phyloP scores from a whole-genome alignment of 2,113 vertebrate species.

The Dicentrarchus labrax region DNA sequence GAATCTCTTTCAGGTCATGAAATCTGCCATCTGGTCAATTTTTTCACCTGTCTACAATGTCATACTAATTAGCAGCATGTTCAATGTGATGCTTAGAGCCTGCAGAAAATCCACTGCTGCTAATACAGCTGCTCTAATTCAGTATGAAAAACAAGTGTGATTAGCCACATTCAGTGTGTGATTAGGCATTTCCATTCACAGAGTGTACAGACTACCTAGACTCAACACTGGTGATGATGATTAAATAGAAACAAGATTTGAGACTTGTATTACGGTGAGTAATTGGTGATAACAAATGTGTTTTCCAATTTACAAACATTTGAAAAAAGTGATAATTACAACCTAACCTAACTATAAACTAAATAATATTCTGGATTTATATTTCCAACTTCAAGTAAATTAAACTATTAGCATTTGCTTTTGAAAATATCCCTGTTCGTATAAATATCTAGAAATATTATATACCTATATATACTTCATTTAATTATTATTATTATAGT shows the following conservation, averaged over 20 bases:
- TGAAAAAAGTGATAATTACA: too few species aligned
- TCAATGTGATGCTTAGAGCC: not conserved
- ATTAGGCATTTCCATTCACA: slow-evolving; percentile 28
- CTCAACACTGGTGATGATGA: not conserved
- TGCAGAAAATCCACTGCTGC: slow-evolving; percentile 9
- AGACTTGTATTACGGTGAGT: not conserved
- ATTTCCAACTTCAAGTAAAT: not conserved
- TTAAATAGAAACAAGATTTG: not conserved
- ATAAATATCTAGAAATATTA: not conserved
- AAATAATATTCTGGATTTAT: too few species aligned
- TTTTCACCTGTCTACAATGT: slow-evolving; percentile 16
- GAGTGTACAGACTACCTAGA: not conserved
- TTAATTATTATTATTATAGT: too few species aligned
- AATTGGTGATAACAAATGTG: not conserved
- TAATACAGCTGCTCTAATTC: slow-evolving; percentile 43
- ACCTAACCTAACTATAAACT: too few species aligned
- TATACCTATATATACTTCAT: too few species aligned
- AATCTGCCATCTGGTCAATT: not conserved
- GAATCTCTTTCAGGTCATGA: not conserved
- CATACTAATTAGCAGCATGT: slow-evolving; percentile 24
- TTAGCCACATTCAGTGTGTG: slow-evolving; percentile 3
- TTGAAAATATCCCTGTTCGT: not conserved
- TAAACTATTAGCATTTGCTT: not conserved
- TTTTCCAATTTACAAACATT: not conserved
- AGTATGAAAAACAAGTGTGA: slow-evolving; percentile 36